Conservation (phyloP, 2,888 invertebrate genomes). For the Megaustenia siamemsis region DNA sequence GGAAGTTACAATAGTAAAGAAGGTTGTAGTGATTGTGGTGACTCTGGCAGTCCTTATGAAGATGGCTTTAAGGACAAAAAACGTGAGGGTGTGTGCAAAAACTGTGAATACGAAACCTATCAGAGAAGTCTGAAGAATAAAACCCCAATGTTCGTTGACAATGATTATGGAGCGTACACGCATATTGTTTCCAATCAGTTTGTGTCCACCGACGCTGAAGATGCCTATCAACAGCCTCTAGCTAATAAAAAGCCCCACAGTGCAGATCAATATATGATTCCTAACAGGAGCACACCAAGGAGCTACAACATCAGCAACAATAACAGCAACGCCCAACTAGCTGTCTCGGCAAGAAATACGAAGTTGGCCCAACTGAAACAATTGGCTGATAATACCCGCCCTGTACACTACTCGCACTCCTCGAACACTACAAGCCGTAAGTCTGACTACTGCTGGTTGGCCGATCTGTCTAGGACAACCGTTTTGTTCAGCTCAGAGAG, state of each 20-base stretch:
- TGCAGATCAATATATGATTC: neutral
- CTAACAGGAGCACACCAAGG: neutral
- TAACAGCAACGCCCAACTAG: neutral
- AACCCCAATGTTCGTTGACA: neutral
- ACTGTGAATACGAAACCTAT: constrained; percentile 14
- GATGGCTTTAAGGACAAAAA: constrained; percentile 45
- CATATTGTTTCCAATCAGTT: neutral
- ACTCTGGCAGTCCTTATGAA: constrained; percentile 13
- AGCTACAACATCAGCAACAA: neutral
- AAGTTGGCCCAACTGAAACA: neutral
- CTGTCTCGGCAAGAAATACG: neutral
- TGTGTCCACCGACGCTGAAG: too few relatives aligned
- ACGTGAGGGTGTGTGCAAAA: neutral
- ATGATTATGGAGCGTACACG: neutral
- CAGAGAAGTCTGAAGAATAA: neutral
- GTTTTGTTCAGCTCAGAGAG: neutral
- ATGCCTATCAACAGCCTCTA: neutral
- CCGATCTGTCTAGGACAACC: neutral
- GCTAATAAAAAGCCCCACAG: neutral
- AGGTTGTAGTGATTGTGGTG: constrained; percentile 20
- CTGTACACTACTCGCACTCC: neutral
- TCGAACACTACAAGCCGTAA: neutral
- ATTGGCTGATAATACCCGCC: neutral
- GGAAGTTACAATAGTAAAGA: constrained; percentile 40
- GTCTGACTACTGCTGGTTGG: neutral